Base-by-base conservation (phyloP, 2,888 invertebrate genomes). In the Ichneumoninae sp. region DNA sequence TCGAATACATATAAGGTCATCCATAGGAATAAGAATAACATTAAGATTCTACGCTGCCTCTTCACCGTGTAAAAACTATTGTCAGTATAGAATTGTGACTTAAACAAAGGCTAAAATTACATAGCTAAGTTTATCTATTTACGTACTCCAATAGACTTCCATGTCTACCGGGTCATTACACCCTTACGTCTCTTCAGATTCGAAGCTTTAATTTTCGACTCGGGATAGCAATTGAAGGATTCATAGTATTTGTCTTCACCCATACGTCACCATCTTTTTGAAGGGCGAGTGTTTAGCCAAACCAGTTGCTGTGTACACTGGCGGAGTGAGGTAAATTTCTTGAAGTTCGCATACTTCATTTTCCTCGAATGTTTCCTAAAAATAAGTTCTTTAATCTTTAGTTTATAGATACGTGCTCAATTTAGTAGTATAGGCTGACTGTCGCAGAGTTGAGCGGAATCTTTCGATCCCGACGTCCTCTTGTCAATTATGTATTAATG, bases 261-360 rank as follows among this genome's bases (percentile, higher is more conserved):
- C 91, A 36, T 92, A 91, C 79, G 89, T 91, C n/a, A 91, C 82
- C 90, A 91, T 90, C 86, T 91, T 91, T 78, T 89, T 91, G 74
- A 92, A 91, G 5, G 92, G 91, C n/a, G 91, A 91, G 76, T 87
- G 84, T 80, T 89, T 91, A 3, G 86, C 85, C 6, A 91, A 89
- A 3, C 86, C 87, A n/a, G 88, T 90, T 4, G 90, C 87, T 0
- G 89, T 86, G 19, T 90, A 88, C 40, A 88, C 87, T 4, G 89
- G 84, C 7, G 87, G 87, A 71, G 90, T 84, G 33, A 92, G 81
- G 69, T 87, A 78, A 72, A 92, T 87, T 91, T 96, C 96, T 0
- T 95, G 94, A 0, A 96, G 93, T 84, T 96, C 96, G 87, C 97
- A 97, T 76, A 96, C 95, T 91, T 96, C 95, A 69, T 95, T 94